phyloP scores from a whole-genome alignment of 2,113 vertebrate genomes.

The Odocoileus virginianus region DNA sequence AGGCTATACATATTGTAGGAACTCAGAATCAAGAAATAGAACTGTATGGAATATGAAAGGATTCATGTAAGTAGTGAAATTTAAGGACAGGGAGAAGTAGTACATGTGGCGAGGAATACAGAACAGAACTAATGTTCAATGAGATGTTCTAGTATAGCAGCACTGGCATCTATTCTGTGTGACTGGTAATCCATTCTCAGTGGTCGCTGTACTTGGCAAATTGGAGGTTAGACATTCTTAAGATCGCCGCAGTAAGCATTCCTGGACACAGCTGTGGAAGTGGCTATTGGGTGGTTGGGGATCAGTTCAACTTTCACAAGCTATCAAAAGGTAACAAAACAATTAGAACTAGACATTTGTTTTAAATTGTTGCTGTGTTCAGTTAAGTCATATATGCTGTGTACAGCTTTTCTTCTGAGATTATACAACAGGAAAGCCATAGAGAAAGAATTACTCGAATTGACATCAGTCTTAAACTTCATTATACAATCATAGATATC shows the following conservation, averaged over 20 bases:
- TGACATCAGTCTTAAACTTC: neutral
- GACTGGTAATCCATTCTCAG: neutral
- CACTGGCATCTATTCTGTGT: neutral
- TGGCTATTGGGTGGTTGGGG: neutral
- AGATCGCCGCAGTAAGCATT: neutral
- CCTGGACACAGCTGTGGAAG: neutral
- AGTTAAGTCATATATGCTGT: neutral
- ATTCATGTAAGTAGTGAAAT: neutral
- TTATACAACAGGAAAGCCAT: neutral
- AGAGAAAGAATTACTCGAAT: neutral
- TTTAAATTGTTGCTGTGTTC: neutral
- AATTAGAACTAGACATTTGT: neutral
- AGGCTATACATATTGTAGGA: neutral
- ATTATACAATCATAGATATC: neutral
- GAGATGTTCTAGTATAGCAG: neutral
- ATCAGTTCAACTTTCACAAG: neutral
- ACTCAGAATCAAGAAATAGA: constrained; percentile 18
- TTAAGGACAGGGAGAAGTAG: neutral
- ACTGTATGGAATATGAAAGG: neutral
- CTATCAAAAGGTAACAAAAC: constrained; percentile 12
- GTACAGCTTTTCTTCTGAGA: neutral
- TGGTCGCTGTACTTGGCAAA: neutral
- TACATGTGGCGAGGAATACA: neutral
- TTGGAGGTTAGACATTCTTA: constrained; percentile 16
- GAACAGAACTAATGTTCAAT: neutral